Evolutionary conservation across 2,888 invertebrate species (phyloP).

Genomic region (Ormyrus thymus): DNA sequence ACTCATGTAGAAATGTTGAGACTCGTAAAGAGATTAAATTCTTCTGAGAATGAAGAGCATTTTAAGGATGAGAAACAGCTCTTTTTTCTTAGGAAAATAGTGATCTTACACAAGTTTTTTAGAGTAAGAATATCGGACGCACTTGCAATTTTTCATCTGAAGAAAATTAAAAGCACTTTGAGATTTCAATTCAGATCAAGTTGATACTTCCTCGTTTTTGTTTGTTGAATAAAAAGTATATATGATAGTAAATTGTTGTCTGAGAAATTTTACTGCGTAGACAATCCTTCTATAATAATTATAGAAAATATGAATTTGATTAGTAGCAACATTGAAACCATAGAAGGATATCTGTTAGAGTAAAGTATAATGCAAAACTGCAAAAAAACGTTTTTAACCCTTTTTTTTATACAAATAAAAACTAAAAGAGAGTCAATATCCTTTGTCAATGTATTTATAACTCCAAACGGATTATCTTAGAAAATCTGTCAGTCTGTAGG

Average conservation of each 20-base stretch:
- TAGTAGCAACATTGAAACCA: too few relatives aligned
- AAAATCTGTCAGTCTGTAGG: slow-evolving; percentile 38
- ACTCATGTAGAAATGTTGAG: too few relatives aligned
- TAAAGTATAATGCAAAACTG: too few relatives aligned
- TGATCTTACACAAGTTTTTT: too few relatives aligned
- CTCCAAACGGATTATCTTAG: slow-evolving; percentile 10
- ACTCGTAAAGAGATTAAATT: not conserved
- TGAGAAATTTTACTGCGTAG: slow-evolving; percentile 3
- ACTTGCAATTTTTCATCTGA: not conserved
- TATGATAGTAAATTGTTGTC: not conserved
- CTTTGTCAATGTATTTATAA: slow-evolving; percentile 23
- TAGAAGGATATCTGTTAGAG: too few relatives aligned
- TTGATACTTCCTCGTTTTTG: not conserved
- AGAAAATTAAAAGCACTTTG: not conserved
- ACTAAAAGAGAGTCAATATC: slow-evolving; percentile 16
- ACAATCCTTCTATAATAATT: too few relatives aligned
- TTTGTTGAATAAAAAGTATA: not conserved
- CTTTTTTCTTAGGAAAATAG: too few relatives aligned
- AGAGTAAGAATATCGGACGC: too few relatives aligned
- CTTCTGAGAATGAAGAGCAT: not conserved
- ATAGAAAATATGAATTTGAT: too few relatives aligned
- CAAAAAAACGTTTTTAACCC: too few relatives aligned
- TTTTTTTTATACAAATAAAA: not conserved
- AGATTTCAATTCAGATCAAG: not conserved
- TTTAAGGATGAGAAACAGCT: too few relatives aligned